phyloP scores from a whole-genome alignment of 2,888 invertebrate species.

The Encarsia formosa region DNA sequence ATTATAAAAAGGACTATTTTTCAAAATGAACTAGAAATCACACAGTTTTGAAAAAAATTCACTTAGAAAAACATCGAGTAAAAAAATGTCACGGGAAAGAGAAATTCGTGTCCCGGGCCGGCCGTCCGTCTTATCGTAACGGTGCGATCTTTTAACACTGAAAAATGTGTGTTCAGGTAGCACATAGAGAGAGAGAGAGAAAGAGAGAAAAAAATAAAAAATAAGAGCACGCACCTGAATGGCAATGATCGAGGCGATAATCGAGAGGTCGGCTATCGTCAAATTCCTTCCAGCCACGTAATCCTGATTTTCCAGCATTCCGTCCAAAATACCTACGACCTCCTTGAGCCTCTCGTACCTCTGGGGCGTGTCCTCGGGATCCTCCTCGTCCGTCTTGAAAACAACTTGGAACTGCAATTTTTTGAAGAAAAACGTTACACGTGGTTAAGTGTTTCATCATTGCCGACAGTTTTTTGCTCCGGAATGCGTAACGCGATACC shows the following conservation, averaged over 20 bases:
- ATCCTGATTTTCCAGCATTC: conserved; percentile 41
- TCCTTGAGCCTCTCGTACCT: conserved; percentile 32
- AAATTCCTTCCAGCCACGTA: conserved; percentile 41
- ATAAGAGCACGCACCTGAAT: conserved; percentile 42
- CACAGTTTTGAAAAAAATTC: too few relatives aligned
- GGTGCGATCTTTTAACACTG: too few relatives aligned
- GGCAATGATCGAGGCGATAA: conserved; percentile 39
- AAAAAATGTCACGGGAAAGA: too few relatives aligned
- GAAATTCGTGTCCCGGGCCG: too few relatives aligned
- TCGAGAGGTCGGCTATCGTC: conserved; percentile 44
- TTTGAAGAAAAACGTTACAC: conserved; percentile 13
- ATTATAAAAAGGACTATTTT: too few relatives aligned
- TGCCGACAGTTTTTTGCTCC: background rate
- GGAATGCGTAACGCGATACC: conserved; percentile 9
- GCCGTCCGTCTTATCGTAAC: too few relatives aligned
- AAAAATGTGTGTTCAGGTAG: too few relatives aligned
- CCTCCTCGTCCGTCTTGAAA: conserved; percentile 24
- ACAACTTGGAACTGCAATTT: conserved; percentile 37
- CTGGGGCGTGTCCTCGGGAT: conserved; percentile 29
- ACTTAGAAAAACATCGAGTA: too few relatives aligned
- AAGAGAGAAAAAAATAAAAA: too few relatives aligned
- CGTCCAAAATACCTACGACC: conserved; percentile 37
- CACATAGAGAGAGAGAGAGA: too few relatives aligned
- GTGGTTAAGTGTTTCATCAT: background rate
- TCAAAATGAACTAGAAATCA: too few relatives aligned